phyloP scores from a whole-genome alignment of 2,888 invertebrate species.

The Osedax frankpressi region DNA sequence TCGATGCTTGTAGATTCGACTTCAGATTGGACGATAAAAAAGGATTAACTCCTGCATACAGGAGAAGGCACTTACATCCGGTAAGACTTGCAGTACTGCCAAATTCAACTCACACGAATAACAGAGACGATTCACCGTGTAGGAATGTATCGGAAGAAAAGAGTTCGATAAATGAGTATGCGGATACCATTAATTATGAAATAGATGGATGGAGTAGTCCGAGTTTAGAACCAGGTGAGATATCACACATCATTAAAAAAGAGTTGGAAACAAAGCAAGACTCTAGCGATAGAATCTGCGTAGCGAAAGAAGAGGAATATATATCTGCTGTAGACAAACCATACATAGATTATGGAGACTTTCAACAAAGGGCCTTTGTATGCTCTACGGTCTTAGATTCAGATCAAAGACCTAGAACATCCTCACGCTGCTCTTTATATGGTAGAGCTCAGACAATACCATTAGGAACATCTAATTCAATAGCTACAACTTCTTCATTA shows the following conservation, averaged over 20 bases:
- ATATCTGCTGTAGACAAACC: too few relatives aligned
- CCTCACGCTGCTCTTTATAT: too few relatives aligned
- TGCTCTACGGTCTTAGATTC: too few relatives aligned
- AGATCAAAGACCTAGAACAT: too few relatives aligned
- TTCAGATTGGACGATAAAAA: slow-evolving; percentile 28
- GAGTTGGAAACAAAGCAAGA: background rate
- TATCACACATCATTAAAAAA: background rate
- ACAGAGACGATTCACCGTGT: slow-evolving; percentile 13
- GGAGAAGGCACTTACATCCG: slow-evolving; percentile 11
- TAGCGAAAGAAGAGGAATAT: background rate
- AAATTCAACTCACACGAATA: slow-evolving; percentile 26
- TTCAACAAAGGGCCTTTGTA: background rate
- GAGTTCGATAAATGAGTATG: too few relatives aligned
- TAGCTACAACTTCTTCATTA: too few relatives aligned
- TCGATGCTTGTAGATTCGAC: slow-evolving; percentile 29
- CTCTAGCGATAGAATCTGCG: background rate
- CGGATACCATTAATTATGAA: too few relatives aligned
- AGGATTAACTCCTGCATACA: slow-evolving; percentile 28
- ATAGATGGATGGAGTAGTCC: too few relatives aligned
- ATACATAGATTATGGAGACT: background rate
- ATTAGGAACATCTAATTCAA: too few relatives aligned
- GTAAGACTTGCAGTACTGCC: slow-evolving; percentile 10
- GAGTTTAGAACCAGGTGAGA: background rate
- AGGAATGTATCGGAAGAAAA: slow-evolving; percentile 5
- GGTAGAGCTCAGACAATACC: too few relatives aligned